Evolutionary conservation across 1,140 invertebrate species (phyloP).

Genomic region (Drosophila kurseongensis): DNA sequence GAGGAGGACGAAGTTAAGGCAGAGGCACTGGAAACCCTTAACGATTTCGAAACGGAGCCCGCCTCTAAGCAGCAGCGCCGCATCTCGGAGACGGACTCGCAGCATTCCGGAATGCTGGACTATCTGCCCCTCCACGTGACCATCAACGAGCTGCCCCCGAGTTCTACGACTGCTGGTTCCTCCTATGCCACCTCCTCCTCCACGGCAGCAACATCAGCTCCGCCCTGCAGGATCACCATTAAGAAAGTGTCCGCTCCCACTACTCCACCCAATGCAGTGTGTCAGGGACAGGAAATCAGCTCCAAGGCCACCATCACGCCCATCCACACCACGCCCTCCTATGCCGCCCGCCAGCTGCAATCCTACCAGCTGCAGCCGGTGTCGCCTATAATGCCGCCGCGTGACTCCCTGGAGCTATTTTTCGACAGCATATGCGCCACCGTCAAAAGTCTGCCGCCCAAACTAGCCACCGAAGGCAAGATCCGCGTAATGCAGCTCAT

Average conservation of each 20-base stretch:
- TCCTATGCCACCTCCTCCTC: conserved; percentile 18
- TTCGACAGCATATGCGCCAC: conserved; percentile 78
- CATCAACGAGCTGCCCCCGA: conserved; percentile 61
- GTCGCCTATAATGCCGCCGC: conserved; percentile 25
- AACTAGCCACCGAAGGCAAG: conserved; percentile 76
- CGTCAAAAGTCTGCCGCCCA: conserved; percentile 71
- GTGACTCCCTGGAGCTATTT: conserved; percentile 75
- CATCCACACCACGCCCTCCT: conserved; percentile 43
- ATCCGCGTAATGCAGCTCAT: conserved; percentile 75
- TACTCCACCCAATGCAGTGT: conserved; percentile 14
- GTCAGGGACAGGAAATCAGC: conserved; percentile 53
- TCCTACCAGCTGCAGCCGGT: conserved; percentile 58
- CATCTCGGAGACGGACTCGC: conserved; percentile 62
- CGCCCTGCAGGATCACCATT: conserved; percentile 70
- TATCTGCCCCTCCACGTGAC: conserved; percentile 68
- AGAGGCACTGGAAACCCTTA: conserved; percentile 12
- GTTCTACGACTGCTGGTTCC: conserved; percentile 8
- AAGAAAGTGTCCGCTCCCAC: conserved; percentile 59
- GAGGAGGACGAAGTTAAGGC: conserved; percentile 21
- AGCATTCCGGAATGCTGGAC: conserved; percentile 70
- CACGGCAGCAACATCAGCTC: conserved; percentile 18
- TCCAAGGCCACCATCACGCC: conserved; percentile 72
- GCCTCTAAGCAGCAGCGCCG: conserved; percentile 51
- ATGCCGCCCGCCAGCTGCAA: conserved; percentile 40
- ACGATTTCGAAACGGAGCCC: conserved; percentile 37